Percentiles rank a stretch among this genome's conserved stretches.
Conservation (phyloP, 2,888 invertebrate genomes). For the Drosophila monieri region DNA sequence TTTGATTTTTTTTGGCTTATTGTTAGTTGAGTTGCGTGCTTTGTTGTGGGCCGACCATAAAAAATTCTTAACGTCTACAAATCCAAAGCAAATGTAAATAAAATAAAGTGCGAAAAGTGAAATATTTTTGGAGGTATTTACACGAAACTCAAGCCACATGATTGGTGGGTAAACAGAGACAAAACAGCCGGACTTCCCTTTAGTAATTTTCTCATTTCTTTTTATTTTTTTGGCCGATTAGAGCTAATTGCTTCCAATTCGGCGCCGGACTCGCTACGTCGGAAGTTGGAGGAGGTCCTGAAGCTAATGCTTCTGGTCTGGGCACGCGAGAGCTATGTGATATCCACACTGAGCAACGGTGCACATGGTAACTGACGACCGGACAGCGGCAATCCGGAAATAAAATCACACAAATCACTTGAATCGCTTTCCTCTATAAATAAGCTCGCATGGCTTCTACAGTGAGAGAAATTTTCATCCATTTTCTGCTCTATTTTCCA, state of each 20-base stretch:
- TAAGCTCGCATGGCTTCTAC: conserved; percentile 1
- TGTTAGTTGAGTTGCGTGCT: conserved; percentile 67
- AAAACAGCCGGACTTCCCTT: background rate
- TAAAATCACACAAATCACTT: conserved; percentile 81
- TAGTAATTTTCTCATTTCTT: background rate
- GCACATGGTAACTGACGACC: conserved; percentile 84
- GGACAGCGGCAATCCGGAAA: conserved; percentile 70
- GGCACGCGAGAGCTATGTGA: conserved; percentile 91
- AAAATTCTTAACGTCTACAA: conserved; percentile 30
- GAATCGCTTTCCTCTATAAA: conserved; percentile 22
- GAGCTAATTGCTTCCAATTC: conserved; percentile 81
- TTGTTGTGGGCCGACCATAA: conserved; percentile 63
- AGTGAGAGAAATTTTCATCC: conserved; percentile 2
- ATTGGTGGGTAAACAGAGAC: conserved; percentile 72
- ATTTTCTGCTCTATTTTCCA: conserved; percentile 78
- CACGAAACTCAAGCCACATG: conserved; percentile 57
- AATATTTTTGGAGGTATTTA: conserved; percentile 45
- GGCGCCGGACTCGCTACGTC: conserved; percentile 85
- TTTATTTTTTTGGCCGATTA: conserved; percentile 28
- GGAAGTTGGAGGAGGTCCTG: conserved; percentile 90
- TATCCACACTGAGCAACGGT: conserved; percentile 87
- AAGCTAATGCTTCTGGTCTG: conserved; percentile 93
- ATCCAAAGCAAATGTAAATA: conserved; percentile 42
- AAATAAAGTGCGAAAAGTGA: conserved; percentile 36
- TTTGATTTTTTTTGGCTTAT: conserved; percentile 44